Percentiles rank a stretch among this genome's conserved stretches.
phyloP scores from a whole-genome alignment of 2,797 vertebrate genomes.

The Sebastiscus albofasciatus region DNA sequence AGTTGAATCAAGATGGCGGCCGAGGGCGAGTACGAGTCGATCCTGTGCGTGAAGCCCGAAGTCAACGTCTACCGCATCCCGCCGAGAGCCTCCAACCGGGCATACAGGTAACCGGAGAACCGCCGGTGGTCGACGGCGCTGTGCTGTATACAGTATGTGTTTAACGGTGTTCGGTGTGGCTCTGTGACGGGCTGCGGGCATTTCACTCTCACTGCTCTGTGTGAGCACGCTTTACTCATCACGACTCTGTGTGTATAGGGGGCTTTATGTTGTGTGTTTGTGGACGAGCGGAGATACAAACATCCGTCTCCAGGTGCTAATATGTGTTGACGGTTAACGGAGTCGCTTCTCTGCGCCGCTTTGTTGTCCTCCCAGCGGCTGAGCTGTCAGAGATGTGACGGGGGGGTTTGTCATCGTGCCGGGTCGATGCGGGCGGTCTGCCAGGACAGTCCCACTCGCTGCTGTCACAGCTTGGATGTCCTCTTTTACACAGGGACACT shows the following conservation, averaged over 20 bases:
- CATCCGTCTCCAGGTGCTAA: fast-evolving
- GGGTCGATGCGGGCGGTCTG: constrained; percentile 26
- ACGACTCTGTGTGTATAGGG: not conserved
- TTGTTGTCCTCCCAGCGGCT: no score
- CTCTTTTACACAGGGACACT: not conserved
- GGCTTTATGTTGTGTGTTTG: not conserved
- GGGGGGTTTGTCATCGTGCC: constrained; percentile 8
- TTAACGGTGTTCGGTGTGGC: not conserved
- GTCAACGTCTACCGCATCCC: constrained; percentile 94
- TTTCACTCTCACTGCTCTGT: constrained; percentile 14
- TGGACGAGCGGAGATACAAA: fast-evolving
- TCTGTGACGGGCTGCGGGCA: not conserved
- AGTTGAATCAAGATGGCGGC: constrained; percentile 86
- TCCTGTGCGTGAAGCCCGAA: constrained; percentile 93
- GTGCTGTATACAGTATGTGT: no score
- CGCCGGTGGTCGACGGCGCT: not conserved
- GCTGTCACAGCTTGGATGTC: constrained; percentile 12
- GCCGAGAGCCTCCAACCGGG: constrained; percentile 93
- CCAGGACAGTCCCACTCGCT: constrained; percentile 22
- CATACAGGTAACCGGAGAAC: constrained; percentile 88
- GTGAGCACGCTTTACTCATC: not conserved
- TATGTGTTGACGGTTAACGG: no score
- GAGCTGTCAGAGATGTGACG: constrained; percentile 10
- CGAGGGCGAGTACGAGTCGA: constrained; percentile 91
- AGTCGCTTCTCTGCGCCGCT: no score